Evolutionary conservation across 2,113 vertebrate genomes (phyloP).

Genomic region (Xerus inauris): DNA sequence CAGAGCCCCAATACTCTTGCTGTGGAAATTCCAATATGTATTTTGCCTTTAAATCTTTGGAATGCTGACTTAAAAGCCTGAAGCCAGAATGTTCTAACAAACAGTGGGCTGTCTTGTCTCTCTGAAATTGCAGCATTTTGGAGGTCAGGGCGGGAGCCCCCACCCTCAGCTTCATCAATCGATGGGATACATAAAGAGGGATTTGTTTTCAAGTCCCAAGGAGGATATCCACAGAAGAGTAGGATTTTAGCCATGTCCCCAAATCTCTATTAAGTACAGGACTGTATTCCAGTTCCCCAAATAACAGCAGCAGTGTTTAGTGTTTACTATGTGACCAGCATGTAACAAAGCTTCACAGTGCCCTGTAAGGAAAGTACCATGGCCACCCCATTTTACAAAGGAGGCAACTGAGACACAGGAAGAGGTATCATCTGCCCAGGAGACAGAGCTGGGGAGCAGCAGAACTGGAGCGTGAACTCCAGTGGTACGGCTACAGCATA

Average conservation of each 20-base stretch:
- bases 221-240: neutral
- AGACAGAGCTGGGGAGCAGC: neutral
- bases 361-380: neutral
- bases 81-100: neutral
- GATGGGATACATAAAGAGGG: neutral
- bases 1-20: neutral
- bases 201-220: neutral
- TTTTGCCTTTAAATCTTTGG: constrained; percentile 21
- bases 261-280: neutral
- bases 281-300: neutral
- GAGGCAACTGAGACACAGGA: neutral
- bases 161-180: neutral
- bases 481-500: neutral
- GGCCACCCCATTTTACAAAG: neutral
- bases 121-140: neutral
- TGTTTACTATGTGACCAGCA: neutral
- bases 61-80: constrained; percentile 45
- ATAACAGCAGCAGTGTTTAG: neutral
- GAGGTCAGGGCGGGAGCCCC: neutral
- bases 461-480: neutral
- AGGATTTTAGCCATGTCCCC: neutral
- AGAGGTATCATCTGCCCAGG: neutral
- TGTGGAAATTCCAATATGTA: neutral
- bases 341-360: neutral
- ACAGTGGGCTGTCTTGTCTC: neutral